Percentiles rank a stretch among this genome's conserved stretches.
Conservation (phyloP, 1,140 invertebrate genomes). For the Theocolax elegans region DNA sequence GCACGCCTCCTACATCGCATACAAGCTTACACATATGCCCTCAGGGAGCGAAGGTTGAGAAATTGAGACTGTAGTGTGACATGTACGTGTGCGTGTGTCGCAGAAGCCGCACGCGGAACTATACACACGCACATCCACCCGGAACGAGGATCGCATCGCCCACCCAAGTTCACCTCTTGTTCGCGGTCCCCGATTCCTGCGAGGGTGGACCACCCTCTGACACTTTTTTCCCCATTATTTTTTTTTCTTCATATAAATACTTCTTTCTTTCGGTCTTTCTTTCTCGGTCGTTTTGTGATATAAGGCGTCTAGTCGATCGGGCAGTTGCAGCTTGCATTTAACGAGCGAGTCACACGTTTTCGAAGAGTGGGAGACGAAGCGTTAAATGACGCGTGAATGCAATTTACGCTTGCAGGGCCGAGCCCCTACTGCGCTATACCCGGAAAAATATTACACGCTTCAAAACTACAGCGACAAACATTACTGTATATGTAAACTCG, state of each 20-base stretch:
- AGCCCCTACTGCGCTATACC: not conserved
- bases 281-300: not conserved
- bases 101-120: conserved; percentile 33
- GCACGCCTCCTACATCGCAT: not conserved
- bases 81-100: not conserved
- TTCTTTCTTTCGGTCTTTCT: not conserved
- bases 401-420: too few species aligned
- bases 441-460: conserved; percentile 27
- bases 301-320: not conserved
- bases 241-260: not conserved
- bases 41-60: not conserved
- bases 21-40: too few species aligned
- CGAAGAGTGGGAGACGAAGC: not conserved
- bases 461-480: too few species aligned
- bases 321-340: conserved; percentile 54
- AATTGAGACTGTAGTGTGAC: not conserved
- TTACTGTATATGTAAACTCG: too few species aligned
- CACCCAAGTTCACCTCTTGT: conserved; percentile 3
- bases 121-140: not conserved
- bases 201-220: conserved; percentile 52
- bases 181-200: not conserved
- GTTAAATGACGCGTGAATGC: conserved; percentile 33
- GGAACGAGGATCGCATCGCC: conserved; percentile 5
- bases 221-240: conserved; percentile 7
- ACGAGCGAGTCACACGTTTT: conserved; percentile 40